Percentiles rank a stretch among this genome's conserved stretches.
Conservation (phyloP, 2,797 vertebrate genomes). For the Taenioides sp. region DNA sequence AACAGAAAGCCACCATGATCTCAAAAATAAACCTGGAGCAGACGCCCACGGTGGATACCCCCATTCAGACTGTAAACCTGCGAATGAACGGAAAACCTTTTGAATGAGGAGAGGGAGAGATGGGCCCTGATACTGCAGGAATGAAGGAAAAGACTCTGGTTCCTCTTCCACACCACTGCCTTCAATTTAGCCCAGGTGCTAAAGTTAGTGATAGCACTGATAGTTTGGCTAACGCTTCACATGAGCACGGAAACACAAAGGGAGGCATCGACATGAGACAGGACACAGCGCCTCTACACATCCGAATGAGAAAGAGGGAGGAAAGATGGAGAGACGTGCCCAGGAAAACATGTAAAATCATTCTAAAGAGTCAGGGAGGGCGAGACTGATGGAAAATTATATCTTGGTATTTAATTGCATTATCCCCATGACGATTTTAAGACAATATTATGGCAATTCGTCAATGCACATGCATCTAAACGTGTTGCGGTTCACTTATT, state of each 20-base stretch:
- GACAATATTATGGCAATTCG: neutral
- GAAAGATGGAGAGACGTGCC: constrained; percentile 48
- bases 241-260: constrained; percentile 67
- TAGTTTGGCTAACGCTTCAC: constrained; percentile 62
- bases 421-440: neutral
- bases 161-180: constrained; percentile 81
- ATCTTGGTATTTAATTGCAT: neutral
- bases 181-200: constrained; percentile 82
- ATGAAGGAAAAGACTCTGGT: constrained; percentile 59
- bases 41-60: neutral
- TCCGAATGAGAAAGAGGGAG: constrained; percentile 54
- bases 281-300: constrained; percentile 27
- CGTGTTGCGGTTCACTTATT: no score
- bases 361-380: neutral
- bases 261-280: constrained; percentile 22
- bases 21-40: neutral
- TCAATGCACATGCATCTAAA: no score
- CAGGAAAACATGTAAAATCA: constrained; percentile 22
- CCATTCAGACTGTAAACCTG: constrained; percentile 35
- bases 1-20: no score
- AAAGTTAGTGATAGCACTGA: constrained; percentile 79
- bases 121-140: constrained; percentile 26
- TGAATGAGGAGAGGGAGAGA: constrained; percentile 42
- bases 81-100: constrained; percentile 39
- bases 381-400: neutral